Conservation (phyloP, 2,113 vertebrate genomes). For the Burhinus bistriatus region DNA sequence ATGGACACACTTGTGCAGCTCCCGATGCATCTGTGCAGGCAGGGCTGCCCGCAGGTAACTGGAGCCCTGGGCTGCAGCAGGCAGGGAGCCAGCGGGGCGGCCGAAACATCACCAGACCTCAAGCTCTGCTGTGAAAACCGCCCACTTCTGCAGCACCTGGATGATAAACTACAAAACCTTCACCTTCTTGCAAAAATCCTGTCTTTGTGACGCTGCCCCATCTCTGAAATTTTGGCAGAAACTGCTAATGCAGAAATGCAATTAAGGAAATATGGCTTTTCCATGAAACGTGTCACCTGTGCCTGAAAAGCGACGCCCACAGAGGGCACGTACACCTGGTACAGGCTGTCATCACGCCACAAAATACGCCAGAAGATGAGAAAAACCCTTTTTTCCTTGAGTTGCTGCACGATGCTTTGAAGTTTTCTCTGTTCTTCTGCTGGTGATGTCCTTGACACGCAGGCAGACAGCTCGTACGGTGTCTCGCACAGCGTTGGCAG, state of each 20-base stretch:
- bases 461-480: rapidly evolving
- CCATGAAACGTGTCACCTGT: rapidly evolving
- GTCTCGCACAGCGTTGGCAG: rapidly evolving
- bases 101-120: rapidly evolving
- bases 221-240: background rate
- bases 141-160: rapidly evolving
- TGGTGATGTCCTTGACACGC: rapidly evolving
- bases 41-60: background rate
- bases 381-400: background rate
- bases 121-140: background rate
- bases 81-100: background rate
- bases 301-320: rapidly evolving
- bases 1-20: rapidly evolving
- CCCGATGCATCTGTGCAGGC: rapidly evolving
- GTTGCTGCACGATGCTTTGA: rapidly evolving
- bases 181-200: rapidly evolving
- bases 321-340: background rate
- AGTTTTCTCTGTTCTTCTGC: background rate
- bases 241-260: background rate
- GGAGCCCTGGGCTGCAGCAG: background rate
- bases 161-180: background rate
- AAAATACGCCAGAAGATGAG: rapidly evolving
- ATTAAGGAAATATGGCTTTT: rapidly evolving
- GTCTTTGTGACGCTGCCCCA: too few species aligned
- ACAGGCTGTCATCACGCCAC: rapidly evolving